phyloP scores from a whole-genome alignment of 2,113 vertebrate species.

The Thamnophis sirtalis region DNA sequence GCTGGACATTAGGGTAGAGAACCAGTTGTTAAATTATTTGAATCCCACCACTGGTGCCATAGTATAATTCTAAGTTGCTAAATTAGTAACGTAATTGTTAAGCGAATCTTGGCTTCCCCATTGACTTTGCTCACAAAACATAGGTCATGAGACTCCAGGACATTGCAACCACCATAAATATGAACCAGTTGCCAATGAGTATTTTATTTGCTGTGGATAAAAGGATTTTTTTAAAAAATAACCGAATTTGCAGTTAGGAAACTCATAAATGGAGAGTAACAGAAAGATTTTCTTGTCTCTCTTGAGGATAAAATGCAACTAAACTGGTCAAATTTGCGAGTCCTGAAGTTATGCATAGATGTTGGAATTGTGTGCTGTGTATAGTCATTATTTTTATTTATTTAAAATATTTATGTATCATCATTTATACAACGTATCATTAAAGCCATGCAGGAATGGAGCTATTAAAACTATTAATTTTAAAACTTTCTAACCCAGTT shows the following conservation, averaged over 20 bases:
- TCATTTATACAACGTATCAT: not conserved
- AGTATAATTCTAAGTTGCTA: not conserved
- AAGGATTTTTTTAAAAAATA: not conserved
- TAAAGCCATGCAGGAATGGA: not conserved
- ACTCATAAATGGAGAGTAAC: not conserved
- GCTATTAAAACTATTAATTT: not conserved
- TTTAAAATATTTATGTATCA: not conserved
- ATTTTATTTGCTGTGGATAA: not conserved
- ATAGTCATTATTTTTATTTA: not conserved
- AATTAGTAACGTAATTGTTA: too few species aligned
- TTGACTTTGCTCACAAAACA: too few species aligned
- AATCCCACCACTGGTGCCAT: too few species aligned
- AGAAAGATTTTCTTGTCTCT: not conserved
- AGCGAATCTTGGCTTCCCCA: too few species aligned
- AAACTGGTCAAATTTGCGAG: not conserved
- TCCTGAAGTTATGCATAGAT: not conserved
- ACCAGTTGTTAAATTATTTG: too few species aligned
- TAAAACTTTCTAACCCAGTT: not conserved
- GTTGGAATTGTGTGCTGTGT: not conserved
- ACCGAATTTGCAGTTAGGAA: not conserved
- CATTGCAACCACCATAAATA: too few species aligned
- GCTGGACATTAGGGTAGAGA: too few species aligned
- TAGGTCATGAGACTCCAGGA: too few species aligned
- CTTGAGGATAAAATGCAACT: not conserved
- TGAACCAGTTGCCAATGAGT: not conserved